Evolutionary conservation across 2,113 vertebrate species (phyloP).

Genomic region (Phalacrocorax carbo): DNA sequence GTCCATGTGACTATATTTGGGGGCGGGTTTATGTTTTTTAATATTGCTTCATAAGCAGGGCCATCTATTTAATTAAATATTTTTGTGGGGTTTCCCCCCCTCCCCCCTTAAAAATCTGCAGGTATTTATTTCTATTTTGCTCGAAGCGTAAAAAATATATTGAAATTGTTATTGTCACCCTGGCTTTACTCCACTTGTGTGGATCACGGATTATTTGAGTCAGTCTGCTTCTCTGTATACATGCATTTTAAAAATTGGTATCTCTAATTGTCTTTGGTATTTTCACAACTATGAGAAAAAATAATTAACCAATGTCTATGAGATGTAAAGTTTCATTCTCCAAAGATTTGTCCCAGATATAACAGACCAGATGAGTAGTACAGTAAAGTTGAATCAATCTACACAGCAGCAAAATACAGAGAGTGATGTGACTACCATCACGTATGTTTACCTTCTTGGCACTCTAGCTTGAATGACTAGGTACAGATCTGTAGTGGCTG

Average conservation of each 20-base stretch:
- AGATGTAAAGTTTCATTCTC: neutral
- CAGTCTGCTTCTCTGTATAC: neutral
- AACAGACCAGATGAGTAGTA: neutral
- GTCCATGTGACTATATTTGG: neutral
- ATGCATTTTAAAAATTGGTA: neutral
- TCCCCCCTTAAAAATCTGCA: neutral
- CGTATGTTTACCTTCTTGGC: neutral
- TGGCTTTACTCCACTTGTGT: neutral
- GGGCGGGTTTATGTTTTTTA: neutral
- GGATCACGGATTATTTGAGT: neutral
- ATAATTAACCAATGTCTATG: neutral
- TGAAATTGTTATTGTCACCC: neutral
- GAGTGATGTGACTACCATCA: neutral
- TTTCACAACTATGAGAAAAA: neutral
- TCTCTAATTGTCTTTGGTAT: neutral
- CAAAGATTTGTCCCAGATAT: neutral
- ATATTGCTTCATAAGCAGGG: neutral
- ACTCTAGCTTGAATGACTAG: neutral
- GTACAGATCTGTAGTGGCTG: neutral
- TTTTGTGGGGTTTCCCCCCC: neutral
- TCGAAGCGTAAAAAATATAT: neutral
- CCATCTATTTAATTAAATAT: neutral
- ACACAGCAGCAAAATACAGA: neutral
- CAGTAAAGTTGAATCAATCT: neutral
- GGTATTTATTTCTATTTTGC: neutral